A percentile compares a stretch with the other conserved stretches of the same genome.
phyloP scores from a whole-genome alignment of 2,888 invertebrate species.

The Tridacna gigas region DNA sequence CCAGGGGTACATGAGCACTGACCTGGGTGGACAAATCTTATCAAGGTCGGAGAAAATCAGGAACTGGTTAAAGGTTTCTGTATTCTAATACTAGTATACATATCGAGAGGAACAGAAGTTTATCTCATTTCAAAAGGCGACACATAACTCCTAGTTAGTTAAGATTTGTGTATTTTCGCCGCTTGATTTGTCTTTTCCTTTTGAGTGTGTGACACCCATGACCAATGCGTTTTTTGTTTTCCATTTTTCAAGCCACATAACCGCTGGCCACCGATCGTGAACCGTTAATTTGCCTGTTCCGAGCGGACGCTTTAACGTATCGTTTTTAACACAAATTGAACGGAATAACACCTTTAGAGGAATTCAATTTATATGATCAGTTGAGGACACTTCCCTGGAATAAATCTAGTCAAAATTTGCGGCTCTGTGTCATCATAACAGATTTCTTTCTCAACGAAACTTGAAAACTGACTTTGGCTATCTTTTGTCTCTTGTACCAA shows the following conservation, averaged over 20 bases:
- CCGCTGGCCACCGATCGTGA: constrained; percentile 38
- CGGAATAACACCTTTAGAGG: constrained; percentile 42
- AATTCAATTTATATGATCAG: constrained; percentile 39
- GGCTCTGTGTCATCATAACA: constrained; percentile 35
- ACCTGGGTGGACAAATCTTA: too few relatives aligned
- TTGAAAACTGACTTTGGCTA: constrained; percentile 17
- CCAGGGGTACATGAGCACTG: too few relatives aligned
- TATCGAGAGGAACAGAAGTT: constrained; percentile 3
- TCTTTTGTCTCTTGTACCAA: constrained; percentile 21
- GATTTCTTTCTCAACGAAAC: constrained; percentile 28
- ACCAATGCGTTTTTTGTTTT: constrained; percentile 44
- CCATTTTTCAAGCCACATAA: constrained; percentile 37
- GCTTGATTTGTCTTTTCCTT: constrained; percentile 39
- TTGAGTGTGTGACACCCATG: constrained; percentile 37
- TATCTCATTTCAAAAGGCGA: constrained; percentile 23
- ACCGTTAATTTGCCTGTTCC: constrained; percentile 40
- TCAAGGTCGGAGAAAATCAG: too few relatives aligned
- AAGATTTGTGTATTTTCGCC: constrained; percentile 34
- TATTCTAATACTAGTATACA: background rate
- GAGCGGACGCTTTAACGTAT: constrained; percentile 30
- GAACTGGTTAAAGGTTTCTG: too few relatives aligned
- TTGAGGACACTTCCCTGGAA: constrained; percentile 25
- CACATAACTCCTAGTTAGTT: constrained; percentile 42
- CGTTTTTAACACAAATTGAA: constrained; percentile 51
- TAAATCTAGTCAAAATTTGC: constrained; percentile 26